A percentile compares a stretch with the other conserved stretches of the same genome.
phyloP scores from a whole-genome alignment of 2,113 vertebrate genomes.

The Budorcas taxicolor region DNA sequence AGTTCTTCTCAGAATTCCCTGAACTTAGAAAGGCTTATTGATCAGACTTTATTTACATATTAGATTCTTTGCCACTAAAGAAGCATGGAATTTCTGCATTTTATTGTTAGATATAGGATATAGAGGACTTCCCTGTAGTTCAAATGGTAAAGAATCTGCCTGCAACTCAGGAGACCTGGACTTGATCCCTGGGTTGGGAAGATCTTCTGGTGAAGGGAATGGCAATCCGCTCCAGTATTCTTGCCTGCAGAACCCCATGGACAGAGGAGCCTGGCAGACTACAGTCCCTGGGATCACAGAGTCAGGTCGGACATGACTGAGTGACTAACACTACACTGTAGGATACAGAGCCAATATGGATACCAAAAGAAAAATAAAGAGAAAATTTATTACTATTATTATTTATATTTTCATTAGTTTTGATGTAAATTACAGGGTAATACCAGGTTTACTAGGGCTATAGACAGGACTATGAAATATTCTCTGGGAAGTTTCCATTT shows the following conservation, averaged over 20 bases:
- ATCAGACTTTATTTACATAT: background rate
- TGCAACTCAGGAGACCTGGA: background rate
- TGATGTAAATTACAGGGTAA: background rate
- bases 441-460: background rate
- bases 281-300: background rate
- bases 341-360: background rate
- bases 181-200: background rate
- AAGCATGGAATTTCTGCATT: background rate
- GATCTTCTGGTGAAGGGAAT: background rate
- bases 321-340: background rate
- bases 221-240: background rate
- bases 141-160: background rate
- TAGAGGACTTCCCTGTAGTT: background rate
- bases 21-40: background rate
- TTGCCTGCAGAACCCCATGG: background rate
- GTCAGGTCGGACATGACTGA: background rate
- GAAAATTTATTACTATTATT: background rate
- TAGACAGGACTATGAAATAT: background rate
- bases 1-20: background rate
- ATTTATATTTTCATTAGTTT: background rate
- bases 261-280: background rate
- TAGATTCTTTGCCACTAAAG: background rate
- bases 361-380: background rate
- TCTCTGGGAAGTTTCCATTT: background rate
- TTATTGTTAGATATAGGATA: background rate